phyloP scores from a whole-genome alignment of 1,140 invertebrate species.

The Dreissena rostriformis region DNA sequence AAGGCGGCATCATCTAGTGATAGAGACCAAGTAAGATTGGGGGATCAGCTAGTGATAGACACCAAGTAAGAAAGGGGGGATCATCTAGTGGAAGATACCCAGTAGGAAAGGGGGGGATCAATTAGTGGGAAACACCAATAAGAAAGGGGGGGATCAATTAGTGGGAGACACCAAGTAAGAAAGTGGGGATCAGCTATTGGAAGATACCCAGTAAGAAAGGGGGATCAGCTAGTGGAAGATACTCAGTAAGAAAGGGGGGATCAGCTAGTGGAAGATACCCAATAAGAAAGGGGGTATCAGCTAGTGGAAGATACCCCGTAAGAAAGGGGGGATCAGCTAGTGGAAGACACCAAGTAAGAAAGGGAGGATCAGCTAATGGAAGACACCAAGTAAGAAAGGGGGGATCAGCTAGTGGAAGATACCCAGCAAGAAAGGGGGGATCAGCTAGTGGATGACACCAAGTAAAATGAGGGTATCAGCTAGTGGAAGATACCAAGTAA shows the following conservation, averaged over 20 bases:
- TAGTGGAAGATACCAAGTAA: no score
- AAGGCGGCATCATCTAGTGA: no score
- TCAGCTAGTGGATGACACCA: no score
- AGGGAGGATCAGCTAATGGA: slow-evolving; percentile 69
- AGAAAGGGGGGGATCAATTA: slow-evolving; percentile 76
- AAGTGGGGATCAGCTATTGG: slow-evolving; percentile 28
- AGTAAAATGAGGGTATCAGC: no score
- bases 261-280: no score
- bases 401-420: not conserved
- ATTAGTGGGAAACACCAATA: slow-evolving; percentile 80
- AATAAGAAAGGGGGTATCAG: no score
- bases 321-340: slow-evolving; percentile 71
- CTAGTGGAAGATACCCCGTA: slow-evolving; percentile 11
- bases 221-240: no score
- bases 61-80: no score
- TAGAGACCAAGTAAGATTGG: no score
- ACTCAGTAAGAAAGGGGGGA: not conserved
- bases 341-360: slow-evolving; percentile 79
- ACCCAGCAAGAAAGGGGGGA: slow-evolving; percentile 64
- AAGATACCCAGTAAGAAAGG: slow-evolving; percentile 77
- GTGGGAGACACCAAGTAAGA: slow-evolving; percentile 79
- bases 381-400: slow-evolving; percentile 77
- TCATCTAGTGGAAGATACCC: slow-evolving; percentile 79
- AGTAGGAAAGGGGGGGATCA: slow-evolving; percentile 71
- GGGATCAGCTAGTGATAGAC: no score